Percentiles rank a stretch among this genome's conserved stretches.
phyloP scores from a whole-genome alignment of 2,113 vertebrate species.

The Prinia subflava region DNA sequence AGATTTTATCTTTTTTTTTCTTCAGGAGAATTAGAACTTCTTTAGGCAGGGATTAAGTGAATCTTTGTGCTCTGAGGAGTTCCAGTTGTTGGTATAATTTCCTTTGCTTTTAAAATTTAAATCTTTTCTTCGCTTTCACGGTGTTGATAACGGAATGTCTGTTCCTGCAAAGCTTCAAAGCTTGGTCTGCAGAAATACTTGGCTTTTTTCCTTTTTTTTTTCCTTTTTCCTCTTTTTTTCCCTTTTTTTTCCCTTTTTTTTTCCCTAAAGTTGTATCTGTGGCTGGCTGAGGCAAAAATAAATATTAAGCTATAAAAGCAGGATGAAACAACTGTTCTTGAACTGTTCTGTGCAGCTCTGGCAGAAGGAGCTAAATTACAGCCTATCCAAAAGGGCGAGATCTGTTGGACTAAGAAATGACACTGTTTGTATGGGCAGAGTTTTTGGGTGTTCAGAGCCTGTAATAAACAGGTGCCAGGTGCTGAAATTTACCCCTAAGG shows the following conservation, averaged over 20 bases:
- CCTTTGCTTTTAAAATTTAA: background rate
- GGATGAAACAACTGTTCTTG: background rate
- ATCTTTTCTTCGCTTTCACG: background rate
- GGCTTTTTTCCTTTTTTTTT: background rate
- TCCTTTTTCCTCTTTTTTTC: no score
- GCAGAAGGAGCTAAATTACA: background rate
- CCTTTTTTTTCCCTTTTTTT: rapidly evolving
- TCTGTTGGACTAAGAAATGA: background rate
- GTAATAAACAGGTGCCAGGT: background rate
- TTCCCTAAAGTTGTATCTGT: background rate
- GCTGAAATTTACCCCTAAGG: background rate
- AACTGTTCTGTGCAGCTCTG: background rate
- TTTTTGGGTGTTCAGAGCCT: background rate
- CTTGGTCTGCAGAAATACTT: background rate
- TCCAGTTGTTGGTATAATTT: background rate
- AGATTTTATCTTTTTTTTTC: background rate
- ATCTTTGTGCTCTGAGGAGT: background rate
- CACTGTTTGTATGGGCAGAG: background rate
- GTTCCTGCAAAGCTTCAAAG: background rate
- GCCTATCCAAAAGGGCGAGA: background rate
- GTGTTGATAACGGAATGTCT: background rate
- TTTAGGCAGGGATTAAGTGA: background rate
- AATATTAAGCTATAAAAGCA: background rate
- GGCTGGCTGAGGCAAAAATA: background rate
- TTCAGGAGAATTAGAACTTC: background rate